Conservation (phyloP, 2,113 vertebrate species). For the Oreotrochilus melanogaster region DNA sequence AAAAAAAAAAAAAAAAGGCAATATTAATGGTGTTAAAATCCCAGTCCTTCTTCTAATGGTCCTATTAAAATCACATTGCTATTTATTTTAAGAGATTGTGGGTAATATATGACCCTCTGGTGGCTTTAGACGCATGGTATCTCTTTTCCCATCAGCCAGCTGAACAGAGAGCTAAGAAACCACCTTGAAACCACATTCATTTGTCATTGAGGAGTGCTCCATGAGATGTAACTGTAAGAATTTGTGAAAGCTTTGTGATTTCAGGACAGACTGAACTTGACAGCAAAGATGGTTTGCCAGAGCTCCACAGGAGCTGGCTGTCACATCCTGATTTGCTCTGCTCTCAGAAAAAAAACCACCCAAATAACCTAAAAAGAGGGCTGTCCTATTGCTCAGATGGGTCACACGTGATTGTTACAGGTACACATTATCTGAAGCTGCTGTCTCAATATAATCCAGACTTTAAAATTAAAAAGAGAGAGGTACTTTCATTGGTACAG, state of each 20-base stretch:
- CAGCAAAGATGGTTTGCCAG: neutral
- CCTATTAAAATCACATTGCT: neutral
- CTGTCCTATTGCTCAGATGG: neutral
- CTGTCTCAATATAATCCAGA: neutral
- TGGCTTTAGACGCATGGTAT: neutral
- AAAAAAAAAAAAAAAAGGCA: neutral
- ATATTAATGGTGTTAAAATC: conserved; percentile 4
- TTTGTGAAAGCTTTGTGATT: neutral
- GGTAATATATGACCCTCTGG: neutral
- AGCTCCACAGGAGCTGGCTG: neutral
- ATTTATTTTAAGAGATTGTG: neutral
- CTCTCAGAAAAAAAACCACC: neutral
- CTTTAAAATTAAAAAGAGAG: neutral
- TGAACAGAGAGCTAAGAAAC: neutral
- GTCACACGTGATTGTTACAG: neutral
- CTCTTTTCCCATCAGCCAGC: neutral
- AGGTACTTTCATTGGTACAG: neutral
- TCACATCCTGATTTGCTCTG: neutral
- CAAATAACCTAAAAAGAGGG: neutral
- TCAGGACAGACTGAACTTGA: neutral
- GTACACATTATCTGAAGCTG: neutral
- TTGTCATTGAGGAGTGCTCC: neutral
- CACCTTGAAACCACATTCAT: no score
- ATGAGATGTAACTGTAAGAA: neutral
- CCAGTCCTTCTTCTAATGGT: neutral